Conservation (phyloP, 2,888 invertebrate species). For the Campaea margaritaria region DNA sequence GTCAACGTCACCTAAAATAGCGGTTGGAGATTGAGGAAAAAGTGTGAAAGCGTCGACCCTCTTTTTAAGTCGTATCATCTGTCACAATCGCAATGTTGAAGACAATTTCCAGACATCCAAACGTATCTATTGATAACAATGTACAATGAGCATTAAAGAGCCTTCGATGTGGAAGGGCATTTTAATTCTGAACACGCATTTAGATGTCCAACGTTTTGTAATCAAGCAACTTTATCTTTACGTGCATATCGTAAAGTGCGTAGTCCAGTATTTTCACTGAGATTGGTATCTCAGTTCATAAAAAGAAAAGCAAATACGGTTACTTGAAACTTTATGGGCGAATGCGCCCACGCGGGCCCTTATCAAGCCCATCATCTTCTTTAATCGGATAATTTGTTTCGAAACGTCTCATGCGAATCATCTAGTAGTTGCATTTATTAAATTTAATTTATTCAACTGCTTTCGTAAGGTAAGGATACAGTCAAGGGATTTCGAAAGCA, state of each 20-base stretch:
- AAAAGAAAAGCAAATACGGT: slow-evolving; percentile 54
- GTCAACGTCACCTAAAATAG: slow-evolving; percentile 9
- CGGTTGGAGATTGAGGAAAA: slow-evolving; percentile 3
- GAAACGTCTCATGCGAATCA: slow-evolving; percentile 54
- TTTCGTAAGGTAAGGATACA: slow-evolving; percentile 51
- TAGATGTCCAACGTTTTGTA: slow-evolving; percentile 37
- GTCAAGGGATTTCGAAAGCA: slow-evolving; percentile 50
- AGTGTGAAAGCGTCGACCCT: background rate
- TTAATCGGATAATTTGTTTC: slow-evolving; percentile 57
- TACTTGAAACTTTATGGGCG: slow-evolving; percentile 50
- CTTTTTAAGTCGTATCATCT: slow-evolving; percentile 4
- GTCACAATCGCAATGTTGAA: background rate
- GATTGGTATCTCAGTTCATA: slow-evolving; percentile 44
- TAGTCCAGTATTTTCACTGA: slow-evolving; percentile 51
- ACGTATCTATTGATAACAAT: background rate
- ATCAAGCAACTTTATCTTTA: slow-evolving; percentile 40
- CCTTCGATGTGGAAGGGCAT: background rate
- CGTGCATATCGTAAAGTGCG: slow-evolving; percentile 44
- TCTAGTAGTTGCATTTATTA: slow-evolving; percentile 48
- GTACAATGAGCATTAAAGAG: background rate
- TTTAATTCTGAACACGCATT: slow-evolving; percentile 6
- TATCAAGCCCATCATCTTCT: slow-evolving; percentile 55
- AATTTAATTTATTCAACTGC: slow-evolving; percentile 53
- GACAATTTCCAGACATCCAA: slow-evolving; percentile 8
- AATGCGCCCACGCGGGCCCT: slow-evolving; percentile 55